phyloP scores from a whole-genome alignment of 2,113 vertebrate genomes.

The Galeopterus variegatus region DNA sequence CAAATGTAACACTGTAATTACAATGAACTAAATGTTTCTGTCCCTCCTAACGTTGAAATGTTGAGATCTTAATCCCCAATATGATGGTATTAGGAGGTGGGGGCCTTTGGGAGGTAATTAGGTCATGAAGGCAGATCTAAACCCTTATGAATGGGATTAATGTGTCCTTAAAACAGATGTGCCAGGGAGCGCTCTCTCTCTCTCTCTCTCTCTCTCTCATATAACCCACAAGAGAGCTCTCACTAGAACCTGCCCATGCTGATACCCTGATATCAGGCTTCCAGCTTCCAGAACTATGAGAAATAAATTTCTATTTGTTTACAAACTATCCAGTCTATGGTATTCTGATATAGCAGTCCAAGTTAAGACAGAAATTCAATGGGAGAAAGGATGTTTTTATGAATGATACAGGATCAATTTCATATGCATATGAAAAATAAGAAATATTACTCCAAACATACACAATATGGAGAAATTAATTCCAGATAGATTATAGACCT shows the following conservation, averaged over 20 bases:
- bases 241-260: background rate
- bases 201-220: background rate
- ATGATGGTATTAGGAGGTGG: background rate
- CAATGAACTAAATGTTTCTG: background rate
- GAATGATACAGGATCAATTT: background rate
- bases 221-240: background rate
- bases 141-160: background rate
- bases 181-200: background rate
- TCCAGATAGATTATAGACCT: background rate
- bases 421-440: background rate
- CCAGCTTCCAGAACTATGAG: background rate
- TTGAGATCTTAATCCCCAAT: background rate
- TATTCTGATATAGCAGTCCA: background rate
- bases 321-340: background rate
- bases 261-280: background rate
- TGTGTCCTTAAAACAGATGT: background rate
- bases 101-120: background rate
- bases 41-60: too few relatives aligned
- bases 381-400: background rate
- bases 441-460: background rate
- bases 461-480: slow-evolving; percentile 4
- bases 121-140: background rate
- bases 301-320: background rate
- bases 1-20: background rate
- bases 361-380: background rate